Base-by-base conservation (phyloP, 2,888 invertebrate species). In the Stenurella melanura region DNA sequence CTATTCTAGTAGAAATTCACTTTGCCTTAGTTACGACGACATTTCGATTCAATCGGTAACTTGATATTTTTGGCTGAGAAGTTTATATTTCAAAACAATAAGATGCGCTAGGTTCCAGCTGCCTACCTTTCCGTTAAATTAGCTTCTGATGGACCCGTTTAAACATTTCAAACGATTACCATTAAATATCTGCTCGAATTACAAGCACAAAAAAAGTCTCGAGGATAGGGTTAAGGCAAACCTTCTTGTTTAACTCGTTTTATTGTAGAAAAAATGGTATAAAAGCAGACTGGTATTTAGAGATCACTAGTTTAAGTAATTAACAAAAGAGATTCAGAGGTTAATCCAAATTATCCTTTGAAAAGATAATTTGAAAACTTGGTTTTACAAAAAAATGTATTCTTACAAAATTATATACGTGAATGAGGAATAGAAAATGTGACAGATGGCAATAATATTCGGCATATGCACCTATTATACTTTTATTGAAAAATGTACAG, bases 21-120 rank as follows among this genome's bases (percentile, higher is more conserved):
- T 57, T 57, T 18, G 34, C 69, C 10, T 34, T 34, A 56, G 69
- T 71, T 26, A 61, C 10, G 17, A 17, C 5, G 26, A 30, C 30
- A 42, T 26, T 63, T 75, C 74, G 80, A 83, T 70, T 78, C 78
- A 79, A 78, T 78, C 74, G 68, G 81, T 81, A 81, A 83, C 82
- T 82, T 81, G 85, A 81, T 81, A 80, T 79, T 78, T 80, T 76
- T 74, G 75, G 68, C 18, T 19, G 63, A 79, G 76, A 74, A 78
- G 78, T 78, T 81, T 81, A 72, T 77, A 76, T 81, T 81, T 76
- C 81, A 79, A 78, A 80, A 80, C 76, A 77, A 81, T 75, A 79
- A 75, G 80, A 80, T 80, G 77, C 78, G 78, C 73, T 34, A 63
- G 56, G 63, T 63, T 72, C 63, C 72, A 72, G 72, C 72, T 72